These are phyloP conservation scores for Scortum barcoo DNA, from an alignment of 2,113 vertebrate genomes.

Conservation along the genomic window DNA sequence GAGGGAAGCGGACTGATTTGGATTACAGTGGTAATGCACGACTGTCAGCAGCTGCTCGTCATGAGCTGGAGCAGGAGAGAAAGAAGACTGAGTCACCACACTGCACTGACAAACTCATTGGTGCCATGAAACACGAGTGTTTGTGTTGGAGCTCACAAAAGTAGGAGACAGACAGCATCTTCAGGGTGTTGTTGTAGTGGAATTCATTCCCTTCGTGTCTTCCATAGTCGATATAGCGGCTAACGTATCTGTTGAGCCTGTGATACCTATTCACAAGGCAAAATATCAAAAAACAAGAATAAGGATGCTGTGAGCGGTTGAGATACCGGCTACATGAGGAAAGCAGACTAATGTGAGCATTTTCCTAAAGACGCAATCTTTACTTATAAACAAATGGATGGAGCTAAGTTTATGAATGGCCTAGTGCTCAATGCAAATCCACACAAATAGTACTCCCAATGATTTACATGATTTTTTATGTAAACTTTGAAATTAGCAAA, in stretches of 20 bases:
- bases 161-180: slow-evolving; percentile 81
- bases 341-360: neutral
- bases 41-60: slow-evolving; percentile 62
- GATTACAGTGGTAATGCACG: slow-evolving; percentile 82
- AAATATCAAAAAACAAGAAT: neutral
- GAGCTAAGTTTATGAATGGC: neutral
- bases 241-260: slow-evolving; percentile 28
- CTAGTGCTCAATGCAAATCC: no score
- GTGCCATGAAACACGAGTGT: neutral
- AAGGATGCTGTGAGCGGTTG: neutral
- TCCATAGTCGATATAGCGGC: slow-evolving; percentile 77
- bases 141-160: slow-evolving; percentile 63
- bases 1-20: slow-evolving; percentile 57
- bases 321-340: no score
- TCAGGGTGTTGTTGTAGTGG: slow-evolving; percentile 76
- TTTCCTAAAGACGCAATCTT: neutral
- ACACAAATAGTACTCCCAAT: neutral
- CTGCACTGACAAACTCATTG: neutral
- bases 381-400: neutral
- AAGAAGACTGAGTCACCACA: neutral
- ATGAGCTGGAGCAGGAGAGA: slow-evolving; percentile 25
- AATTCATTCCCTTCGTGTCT: slow-evolving; percentile 79
- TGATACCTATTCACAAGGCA: slow-evolving; percentile 45
- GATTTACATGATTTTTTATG: neutral
- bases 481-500: neutral